These are phyloP conservation scores for Mactromeris polynyma DNA, from an alignment of 2,888 invertebrate species.

Conservation along the genomic window DNA sequence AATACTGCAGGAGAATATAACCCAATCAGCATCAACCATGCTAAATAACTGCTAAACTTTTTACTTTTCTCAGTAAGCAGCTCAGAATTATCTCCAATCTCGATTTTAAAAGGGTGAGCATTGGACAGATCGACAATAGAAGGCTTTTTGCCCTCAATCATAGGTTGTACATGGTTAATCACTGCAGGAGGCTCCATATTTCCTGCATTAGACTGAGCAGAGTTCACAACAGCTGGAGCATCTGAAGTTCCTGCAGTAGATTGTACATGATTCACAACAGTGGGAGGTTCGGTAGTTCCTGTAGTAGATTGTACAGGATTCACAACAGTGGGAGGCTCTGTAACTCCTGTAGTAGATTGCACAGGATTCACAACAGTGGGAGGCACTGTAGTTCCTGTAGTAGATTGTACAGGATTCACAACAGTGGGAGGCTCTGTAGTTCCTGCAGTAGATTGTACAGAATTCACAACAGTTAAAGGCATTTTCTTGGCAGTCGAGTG, in stretches of 20 bases:
- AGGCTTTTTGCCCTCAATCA: not conserved
- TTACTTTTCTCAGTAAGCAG: not conserved
- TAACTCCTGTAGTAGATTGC: not conserved
- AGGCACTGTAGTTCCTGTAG: not conserved
- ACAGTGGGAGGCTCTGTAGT: not conserved
- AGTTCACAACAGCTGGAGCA: not conserved
- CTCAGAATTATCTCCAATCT: not conserved
- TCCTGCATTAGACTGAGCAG: not conserved
- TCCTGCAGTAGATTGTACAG: slow-evolving; percentile 1
- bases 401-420: not conserved
- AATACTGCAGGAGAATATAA: not conserved
- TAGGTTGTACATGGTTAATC: not conserved
- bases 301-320: not conserved
- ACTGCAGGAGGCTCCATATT: not conserved
- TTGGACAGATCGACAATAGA: not conserved
- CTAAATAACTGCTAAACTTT: too few relatives aligned
- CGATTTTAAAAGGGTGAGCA: not conserved
- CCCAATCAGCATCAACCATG: too few relatives aligned
- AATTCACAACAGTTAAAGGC: not conserved
- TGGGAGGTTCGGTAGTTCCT: not conserved
- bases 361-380: not conserved
- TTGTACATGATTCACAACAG: not conserved
- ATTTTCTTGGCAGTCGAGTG: not conserved
- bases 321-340: not conserved
- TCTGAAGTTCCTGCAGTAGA: not conserved